Evolutionary conservation across 2,888 invertebrate genomes (phyloP).

Genomic region (Morpho achilles): DNA sequence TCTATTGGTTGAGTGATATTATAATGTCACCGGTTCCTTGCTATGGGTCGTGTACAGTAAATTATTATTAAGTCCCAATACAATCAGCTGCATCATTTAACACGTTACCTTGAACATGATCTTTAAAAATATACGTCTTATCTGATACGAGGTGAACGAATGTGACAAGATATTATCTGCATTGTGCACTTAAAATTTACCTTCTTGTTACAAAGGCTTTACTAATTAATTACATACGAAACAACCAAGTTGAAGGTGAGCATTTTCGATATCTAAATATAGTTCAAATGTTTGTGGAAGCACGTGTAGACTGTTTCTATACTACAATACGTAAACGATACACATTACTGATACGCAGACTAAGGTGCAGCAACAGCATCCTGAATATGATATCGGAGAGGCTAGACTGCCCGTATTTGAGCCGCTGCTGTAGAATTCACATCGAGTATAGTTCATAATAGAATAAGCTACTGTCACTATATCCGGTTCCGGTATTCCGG

Average conservation of each 20-base stretch:
- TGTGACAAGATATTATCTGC: not conserved
- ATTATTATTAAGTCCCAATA: not conserved
- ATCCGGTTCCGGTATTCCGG: no score
- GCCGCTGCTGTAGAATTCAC: no score
- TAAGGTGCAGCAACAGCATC: no score
- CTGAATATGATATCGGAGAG: no score
- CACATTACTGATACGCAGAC: no score
- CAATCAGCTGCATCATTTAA: conserved; percentile 13
- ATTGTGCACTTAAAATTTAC: conserved; percentile 8
- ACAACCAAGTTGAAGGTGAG: no score
- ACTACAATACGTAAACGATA: no score
- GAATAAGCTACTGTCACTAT: no score
- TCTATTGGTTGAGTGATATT: conserved; percentile 16
- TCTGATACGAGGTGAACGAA: conserved; percentile 12
- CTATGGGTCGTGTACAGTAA: conserved; percentile 28
- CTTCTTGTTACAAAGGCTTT: not conserved
- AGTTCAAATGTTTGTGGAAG: no score
- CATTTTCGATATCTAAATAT: not conserved
- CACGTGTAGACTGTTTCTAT: no score
- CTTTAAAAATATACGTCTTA: conserved; percentile 15
- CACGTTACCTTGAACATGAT: conserved; percentile 17
- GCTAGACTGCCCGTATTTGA: no score
- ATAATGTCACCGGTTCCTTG: conserved; percentile 31
- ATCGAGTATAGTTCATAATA: no score
- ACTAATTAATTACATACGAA: not conserved